Conservation (phyloP, 1,140 invertebrate species). For the Brachionus asplanchnoidis region DNA sequence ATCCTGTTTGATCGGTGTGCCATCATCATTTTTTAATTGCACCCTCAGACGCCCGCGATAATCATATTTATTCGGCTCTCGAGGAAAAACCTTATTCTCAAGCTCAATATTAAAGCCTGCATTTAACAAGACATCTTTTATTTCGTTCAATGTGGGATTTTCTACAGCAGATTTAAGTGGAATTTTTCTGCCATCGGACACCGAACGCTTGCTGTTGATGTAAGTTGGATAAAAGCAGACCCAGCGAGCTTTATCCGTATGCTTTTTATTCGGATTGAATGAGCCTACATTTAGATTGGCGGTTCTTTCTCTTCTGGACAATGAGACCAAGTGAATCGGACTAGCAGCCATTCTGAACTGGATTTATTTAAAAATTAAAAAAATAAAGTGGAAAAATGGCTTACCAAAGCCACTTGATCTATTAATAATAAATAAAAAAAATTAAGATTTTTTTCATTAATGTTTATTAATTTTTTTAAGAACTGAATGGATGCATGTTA, state of each 20-base stretch:
- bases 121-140: constrained; percentile 78
- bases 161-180: constrained; percentile 80
- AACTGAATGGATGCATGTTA: neutral
- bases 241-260: constrained; percentile 61
- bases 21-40: constrained; percentile 86
- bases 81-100: constrained; percentile 90
- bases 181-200: constrained; percentile 77
- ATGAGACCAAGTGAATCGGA: constrained; percentile 19
- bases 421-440: neutral
- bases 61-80: constrained; percentile 80
- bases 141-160: constrained; percentile 87
- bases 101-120: constrained; percentile 76
- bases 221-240: constrained; percentile 93
- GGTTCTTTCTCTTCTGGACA: constrained; percentile 36
- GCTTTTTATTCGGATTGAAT: constrained; percentile 24
- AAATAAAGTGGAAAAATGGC: neutral
- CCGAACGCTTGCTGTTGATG: constrained; percentile 84
- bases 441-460: neutral
- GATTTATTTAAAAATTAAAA: neutral
- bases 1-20: constrained; percentile 67
- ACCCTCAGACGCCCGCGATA: constrained; percentile 80
- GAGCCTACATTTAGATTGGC: constrained; percentile 36
- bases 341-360: neutral
- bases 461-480: neutral
- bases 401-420: neutral